These are phyloP conservation scores for Listronotus oregonensis DNA, from an alignment of 1,140 invertebrate species.

Conservation along the genomic window DNA sequence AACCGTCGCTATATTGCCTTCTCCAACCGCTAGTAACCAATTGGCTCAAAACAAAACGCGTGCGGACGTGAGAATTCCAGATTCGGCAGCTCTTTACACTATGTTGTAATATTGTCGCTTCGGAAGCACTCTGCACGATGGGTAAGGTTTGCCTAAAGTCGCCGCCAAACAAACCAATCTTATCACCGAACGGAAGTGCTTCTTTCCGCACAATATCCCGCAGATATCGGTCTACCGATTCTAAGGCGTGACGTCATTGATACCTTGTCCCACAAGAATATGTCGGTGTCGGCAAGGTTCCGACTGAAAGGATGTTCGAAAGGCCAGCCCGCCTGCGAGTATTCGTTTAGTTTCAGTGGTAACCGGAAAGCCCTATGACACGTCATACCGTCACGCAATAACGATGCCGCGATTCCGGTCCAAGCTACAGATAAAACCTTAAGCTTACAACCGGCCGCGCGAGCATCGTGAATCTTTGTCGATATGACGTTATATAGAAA, in stretches of 20 bases:
- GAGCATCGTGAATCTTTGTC: background rate
- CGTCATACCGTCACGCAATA: background rate
- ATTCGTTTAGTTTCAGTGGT: background rate
- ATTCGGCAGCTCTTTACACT: background rate
- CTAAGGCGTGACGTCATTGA: background rate
- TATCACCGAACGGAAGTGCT: background rate
- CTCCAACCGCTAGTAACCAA: slow-evolving; percentile 1
- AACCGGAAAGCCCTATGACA: background rate
- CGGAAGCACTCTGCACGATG: background rate
- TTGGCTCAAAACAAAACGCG: background rate
- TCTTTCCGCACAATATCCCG: background rate
- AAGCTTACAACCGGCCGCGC: background rate
- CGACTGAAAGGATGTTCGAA: background rate
- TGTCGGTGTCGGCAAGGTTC: background rate
- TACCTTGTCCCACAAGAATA: slow-evolving; percentile 3
- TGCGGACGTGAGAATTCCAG: background rate
- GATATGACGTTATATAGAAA: background rate
- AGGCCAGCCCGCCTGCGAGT: background rate
- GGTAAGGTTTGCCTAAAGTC: slow-evolving; percentile 12
- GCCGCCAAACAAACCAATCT: background rate
- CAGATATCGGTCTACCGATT: slow-evolving; percentile 11
- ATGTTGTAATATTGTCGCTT: background rate
- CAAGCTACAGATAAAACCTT: background rate
- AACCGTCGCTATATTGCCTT: background rate
- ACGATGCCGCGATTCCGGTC: background rate